These are phyloP conservation scores for Neomorphus geoffroyi DNA, from an alignment of 2,797 vertebrate species.

Conservation along the genomic window DNA sequence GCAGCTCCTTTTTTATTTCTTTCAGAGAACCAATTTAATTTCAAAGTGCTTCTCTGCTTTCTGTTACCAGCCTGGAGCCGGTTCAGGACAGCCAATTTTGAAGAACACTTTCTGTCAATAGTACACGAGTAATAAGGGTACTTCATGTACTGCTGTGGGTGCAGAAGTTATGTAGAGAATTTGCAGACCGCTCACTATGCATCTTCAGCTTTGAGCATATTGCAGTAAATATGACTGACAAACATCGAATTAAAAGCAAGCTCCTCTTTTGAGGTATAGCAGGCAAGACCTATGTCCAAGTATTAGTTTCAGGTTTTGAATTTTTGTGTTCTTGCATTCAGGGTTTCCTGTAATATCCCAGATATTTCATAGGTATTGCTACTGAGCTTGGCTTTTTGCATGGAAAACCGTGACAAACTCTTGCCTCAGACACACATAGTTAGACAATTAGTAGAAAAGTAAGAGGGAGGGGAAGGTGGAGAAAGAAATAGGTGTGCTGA, in stretches of 20 bases:
- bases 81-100: neutral
- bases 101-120: neutral
- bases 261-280: neutral
- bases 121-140: neutral
- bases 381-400: conserved; percentile 6
- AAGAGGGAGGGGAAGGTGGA: neutral
- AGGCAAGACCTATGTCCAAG: rapidly evolving
- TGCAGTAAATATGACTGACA: neutral
- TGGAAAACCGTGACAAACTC: conserved; percentile 11
- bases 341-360: neutral
- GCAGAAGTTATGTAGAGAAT: neutral
- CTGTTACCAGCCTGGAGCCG: neutral
- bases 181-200: neutral
- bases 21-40: neutral
- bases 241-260: neutral
- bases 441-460: conserved; percentile 40
- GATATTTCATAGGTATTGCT: neutral
- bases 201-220: neutral
- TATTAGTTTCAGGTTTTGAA: neutral
- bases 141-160: neutral
- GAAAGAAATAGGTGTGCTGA: conserved; percentile 41
- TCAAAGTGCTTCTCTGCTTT: neutral
- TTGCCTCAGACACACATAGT: conserved; percentile 23
- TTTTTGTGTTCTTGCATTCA: neutral
- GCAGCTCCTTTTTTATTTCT: neutral